Conservation (phyloP, 1,140 invertebrate species). For the Pollicipes pollicipes region DNA sequence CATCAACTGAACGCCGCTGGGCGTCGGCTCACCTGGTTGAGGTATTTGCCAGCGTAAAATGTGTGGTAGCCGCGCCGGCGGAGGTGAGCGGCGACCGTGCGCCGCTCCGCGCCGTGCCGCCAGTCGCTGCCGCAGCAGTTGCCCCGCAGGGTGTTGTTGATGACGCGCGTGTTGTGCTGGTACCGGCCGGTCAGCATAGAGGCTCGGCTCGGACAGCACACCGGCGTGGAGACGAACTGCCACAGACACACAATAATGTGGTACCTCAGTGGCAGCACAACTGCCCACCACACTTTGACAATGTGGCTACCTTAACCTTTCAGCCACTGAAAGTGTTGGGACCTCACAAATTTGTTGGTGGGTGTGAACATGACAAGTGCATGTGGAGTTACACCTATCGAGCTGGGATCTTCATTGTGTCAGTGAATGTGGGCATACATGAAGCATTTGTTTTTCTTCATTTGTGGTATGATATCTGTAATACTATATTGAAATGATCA, state of each 20-base stretch:
- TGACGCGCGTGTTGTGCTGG: conserved; percentile 58
- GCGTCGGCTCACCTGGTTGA: conserved; percentile 53
- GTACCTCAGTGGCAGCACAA: too few species aligned
- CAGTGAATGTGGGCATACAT: too few species aligned
- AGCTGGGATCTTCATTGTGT: too few species aligned
- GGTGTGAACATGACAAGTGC: too few species aligned
- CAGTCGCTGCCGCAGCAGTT: conserved; percentile 30
- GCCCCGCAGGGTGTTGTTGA: conserved; percentile 55
- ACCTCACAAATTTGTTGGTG: too few species aligned
- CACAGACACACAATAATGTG: neutral
- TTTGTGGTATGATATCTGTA: too few species aligned
- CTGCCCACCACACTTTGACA: too few species aligned
- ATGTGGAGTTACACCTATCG: too few species aligned
- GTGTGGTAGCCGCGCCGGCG: conserved; percentile 47
- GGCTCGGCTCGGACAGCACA: conserved; percentile 73
- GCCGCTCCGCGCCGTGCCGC: neutral
- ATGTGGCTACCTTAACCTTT: too few species aligned
- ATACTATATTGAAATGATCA: too few species aligned
- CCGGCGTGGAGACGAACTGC: conserved; percentile 39
- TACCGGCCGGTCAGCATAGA: conserved; percentile 70
- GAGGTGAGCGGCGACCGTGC: conserved; percentile 46
- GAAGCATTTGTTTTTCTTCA: too few species aligned
- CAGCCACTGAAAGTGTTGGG: too few species aligned
- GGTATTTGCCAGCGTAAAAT: conserved; percentile 72
- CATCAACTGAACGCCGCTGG: conserved; percentile 39